Conservation (phyloP, 2,113 vertebrate genomes). For the Dendropsophus ebraccatus region DNA sequence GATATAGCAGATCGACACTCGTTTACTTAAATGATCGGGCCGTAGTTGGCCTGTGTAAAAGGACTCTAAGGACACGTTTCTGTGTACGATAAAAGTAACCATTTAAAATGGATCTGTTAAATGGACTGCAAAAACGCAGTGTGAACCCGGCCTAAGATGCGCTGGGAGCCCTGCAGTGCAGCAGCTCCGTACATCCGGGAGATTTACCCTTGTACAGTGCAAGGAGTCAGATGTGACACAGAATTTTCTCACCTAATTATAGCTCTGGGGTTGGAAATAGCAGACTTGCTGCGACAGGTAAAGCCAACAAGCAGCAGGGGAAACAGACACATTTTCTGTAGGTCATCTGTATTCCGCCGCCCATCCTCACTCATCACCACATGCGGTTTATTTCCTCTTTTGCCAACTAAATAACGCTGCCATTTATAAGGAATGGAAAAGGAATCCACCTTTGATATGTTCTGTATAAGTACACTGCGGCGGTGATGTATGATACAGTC, state of each 20-base stretch:
- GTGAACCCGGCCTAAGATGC: too few species aligned
- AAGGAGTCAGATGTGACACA: constrained; percentile 8
- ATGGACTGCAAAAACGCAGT: too few species aligned
- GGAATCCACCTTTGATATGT: neutral
- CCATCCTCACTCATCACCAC: neutral
- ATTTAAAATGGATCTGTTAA: too few species aligned
- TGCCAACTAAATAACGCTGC: neutral
- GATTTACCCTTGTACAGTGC: constrained; percentile 22
- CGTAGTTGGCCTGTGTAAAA: too few species aligned
- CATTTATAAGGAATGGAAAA: neutral
- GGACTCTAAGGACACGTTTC: too few species aligned
- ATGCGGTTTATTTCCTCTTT: neutral
- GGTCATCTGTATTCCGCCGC: neutral
- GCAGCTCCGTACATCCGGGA: neutral
- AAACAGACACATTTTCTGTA: constrained; percentile 23
- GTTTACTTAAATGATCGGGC: too few species aligned
- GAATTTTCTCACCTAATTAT: constrained; percentile 44
- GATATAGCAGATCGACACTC: too few species aligned
- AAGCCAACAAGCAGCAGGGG: neutral
- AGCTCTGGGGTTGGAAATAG: constrained; percentile 50
- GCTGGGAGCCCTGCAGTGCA: neutral
- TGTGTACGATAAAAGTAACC: too few species aligned
- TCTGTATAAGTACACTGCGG: neutral
- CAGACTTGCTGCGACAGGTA: constrained; percentile 39
- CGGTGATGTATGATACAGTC: too few species aligned